These are phyloP conservation scores for Hypolimnas misippus DNA, from an alignment of 2,888 invertebrate genomes.

Conservation along the genomic window DNA sequence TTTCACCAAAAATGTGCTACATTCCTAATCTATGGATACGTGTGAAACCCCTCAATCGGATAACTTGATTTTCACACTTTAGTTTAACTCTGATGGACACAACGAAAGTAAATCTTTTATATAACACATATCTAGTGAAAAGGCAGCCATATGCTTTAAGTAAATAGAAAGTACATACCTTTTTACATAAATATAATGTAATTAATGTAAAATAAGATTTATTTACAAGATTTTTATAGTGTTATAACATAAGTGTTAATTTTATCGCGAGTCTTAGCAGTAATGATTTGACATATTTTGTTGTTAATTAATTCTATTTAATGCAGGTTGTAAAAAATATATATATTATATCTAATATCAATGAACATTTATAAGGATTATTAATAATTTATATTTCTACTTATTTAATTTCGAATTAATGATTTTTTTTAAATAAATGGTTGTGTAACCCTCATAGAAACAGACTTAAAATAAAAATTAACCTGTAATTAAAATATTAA, in stretches of 20 bases:
- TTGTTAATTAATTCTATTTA: background rate
- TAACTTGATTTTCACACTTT: no score
- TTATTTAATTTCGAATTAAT: constrained; percentile 7
- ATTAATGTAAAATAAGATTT: background rate
- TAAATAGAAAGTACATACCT: background rate
- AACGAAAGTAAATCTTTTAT: no score
- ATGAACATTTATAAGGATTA: no score
- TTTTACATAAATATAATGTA: constrained; percentile 4
- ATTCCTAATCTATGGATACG: no score
- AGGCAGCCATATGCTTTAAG: no score
- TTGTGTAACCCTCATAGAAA: background rate
- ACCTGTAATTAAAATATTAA: constrained; percentile 6
- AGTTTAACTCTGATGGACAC: no score
- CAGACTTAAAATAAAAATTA: constrained; percentile 1
- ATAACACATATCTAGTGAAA: no score
- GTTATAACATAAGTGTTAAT: background rate
- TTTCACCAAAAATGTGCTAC: no score
- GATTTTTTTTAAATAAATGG: background rate
- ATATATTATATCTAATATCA: background rate
- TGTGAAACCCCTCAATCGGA: no score
- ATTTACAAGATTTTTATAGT: background rate
- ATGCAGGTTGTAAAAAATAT: background rate
- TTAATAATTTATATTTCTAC: no score
- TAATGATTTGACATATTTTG: constrained; percentile 4
- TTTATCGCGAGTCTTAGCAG: background rate